Conservation (phyloP, 2,888 invertebrate genomes). For the Subacronicta megacephala region DNA sequence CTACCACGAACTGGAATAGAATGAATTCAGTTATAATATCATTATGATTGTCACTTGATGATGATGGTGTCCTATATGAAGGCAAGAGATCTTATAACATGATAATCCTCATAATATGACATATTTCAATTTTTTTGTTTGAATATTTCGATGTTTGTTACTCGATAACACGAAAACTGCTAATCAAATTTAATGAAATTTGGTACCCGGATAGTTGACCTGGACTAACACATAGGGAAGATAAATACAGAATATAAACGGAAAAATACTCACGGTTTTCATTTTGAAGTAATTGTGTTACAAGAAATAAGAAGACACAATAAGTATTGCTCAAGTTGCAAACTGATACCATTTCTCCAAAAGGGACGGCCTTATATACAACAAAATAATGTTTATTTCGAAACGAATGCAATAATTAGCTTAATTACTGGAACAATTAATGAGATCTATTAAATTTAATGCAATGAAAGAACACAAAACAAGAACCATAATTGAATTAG, state of each 20-base stretch:
- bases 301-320: constrained; percentile 5
- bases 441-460: neutral
- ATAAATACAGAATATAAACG: neutral
- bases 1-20: constrained; percentile 61
- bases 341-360: constrained; percentile 30
- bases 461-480: too few species aligned
- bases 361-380: constrained; percentile 17
- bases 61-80: too few species aligned
- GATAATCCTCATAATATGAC: neutral
- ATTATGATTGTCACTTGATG: too few species aligned
- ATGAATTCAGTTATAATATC: neutral
- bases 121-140: too few species aligned
- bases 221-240: too few species aligned
- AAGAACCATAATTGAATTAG: neutral
- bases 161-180: too few species aligned
- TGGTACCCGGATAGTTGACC: too few species aligned
- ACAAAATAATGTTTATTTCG: constrained; percentile 3
- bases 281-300: constrained; percentile 48
- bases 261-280: constrained; percentile 58
- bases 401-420: constrained; percentile 1
- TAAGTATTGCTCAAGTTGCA: constrained; percentile 5
- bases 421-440: neutral
- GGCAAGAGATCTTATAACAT: neutral
- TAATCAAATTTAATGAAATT: too few species aligned
- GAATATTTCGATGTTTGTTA: too few species aligned